A percentile compares a stretch with the other conserved stretches of the same genome.
phyloP scores from a whole-genome alignment of 2,888 invertebrate species.

The Mimas tiliae region DNA sequence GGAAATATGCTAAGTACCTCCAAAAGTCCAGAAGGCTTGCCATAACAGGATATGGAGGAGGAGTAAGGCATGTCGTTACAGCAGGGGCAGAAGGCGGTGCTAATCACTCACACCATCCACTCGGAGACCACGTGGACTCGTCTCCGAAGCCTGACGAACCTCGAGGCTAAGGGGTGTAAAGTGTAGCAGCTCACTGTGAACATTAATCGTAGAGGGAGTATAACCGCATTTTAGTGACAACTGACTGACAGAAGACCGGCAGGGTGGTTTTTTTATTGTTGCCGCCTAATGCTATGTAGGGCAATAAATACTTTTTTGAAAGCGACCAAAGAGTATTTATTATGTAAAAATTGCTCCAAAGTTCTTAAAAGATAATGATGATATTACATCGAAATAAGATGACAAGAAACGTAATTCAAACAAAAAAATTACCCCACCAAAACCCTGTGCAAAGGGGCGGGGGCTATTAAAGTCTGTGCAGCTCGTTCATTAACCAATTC shows the following conservation, averaged over 20 bases:
- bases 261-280: not conserved
- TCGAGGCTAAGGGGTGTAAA: conserved; percentile 45
- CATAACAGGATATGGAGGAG: conserved; percentile 30
- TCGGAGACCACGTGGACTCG: conserved; percentile 43
- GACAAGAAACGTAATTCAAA: no score
- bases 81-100: conserved; percentile 51
- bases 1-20: conserved; percentile 1
- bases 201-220: no score
- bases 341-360: no score
- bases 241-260: not conserved
- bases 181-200: conserved; percentile 52
- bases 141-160: conserved; percentile 49
- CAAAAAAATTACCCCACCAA: no score
- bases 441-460: no score
- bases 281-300: no score
- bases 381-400: no score
- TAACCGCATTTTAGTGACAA: not conserved
- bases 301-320: no score
- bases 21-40: not conserved
- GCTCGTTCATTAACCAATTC: no score
- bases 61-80: conserved; percentile 40
- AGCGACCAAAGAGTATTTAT: not conserved
- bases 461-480: no score
- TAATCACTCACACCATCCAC: conserved; percentile 44
- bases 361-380: no score